Conservation (phyloP, 2,888 invertebrate genomes). For the Ceraclea dissimilis region DNA sequence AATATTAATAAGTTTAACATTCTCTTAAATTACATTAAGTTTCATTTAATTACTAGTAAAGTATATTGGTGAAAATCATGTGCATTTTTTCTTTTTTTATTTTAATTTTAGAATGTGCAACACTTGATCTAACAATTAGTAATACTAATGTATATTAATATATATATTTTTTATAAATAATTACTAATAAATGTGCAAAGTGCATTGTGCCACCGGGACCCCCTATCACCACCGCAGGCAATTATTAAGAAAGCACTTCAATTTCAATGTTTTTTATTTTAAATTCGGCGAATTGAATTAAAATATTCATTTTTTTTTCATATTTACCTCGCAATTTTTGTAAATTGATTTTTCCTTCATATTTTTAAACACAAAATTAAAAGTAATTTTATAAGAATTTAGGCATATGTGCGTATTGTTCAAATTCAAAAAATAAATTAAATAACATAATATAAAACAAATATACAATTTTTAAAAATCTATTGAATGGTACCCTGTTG, state of each 20-base stretch:
- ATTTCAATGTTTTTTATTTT: not conserved
- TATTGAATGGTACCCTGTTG: not conserved
- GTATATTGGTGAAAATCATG: too few relatives aligned
- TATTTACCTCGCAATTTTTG: too few relatives aligned
- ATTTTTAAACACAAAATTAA: not conserved
- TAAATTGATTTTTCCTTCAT: not conserved
- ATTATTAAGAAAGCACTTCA: slow-evolving; percentile 14
- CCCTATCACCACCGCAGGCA: slow-evolving; percentile 9
- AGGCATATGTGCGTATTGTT: too few relatives aligned
- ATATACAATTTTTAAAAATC: not conserved
- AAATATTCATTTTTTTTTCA: too few relatives aligned
- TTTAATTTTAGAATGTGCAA: not conserved
- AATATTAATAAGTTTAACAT: too few relatives aligned
- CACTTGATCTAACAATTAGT: slow-evolving; percentile 6
- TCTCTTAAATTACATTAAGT: too few relatives aligned
- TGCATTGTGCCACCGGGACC: slow-evolving; percentile 26
- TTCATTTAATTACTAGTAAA: too few relatives aligned
- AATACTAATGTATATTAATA: not conserved
- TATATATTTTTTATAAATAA: not conserved
- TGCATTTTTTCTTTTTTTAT: not conserved
- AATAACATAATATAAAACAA: not conserved
- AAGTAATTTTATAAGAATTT: not conserved
- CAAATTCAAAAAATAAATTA: too few relatives aligned
- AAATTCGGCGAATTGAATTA: slow-evolving; percentile 14
- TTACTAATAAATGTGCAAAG: slow-evolving; percentile 19